These are phyloP conservation scores for Drosophila saltans DNA, from an alignment of 1,140 invertebrate genomes.

Conservation along the genomic window DNA sequence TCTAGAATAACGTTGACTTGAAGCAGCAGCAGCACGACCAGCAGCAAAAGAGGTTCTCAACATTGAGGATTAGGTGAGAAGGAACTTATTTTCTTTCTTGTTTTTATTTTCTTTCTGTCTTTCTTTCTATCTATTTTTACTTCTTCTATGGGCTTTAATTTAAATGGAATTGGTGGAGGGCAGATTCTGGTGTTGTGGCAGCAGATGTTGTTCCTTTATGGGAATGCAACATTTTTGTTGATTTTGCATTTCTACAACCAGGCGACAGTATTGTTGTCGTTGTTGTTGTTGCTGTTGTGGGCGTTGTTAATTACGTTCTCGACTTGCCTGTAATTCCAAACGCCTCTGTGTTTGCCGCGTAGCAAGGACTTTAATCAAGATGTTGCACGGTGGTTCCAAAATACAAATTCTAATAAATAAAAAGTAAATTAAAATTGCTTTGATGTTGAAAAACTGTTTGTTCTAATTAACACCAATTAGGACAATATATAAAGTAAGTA, in stretches of 20 bases:
- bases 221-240: slow-evolving; percentile 68
- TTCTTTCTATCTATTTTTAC: neutral
- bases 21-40: slow-evolving; percentile 30
- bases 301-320: slow-evolving; percentile 53
- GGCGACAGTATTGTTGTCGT: neutral
- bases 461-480: too few species aligned
- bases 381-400: slow-evolving; percentile 6
- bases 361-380: slow-evolving; percentile 35
- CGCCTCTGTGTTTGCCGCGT: slow-evolving; percentile 1
- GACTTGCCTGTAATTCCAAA: slow-evolving; percentile 14
- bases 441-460: too few species aligned
- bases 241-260: slow-evolving; percentile 32
- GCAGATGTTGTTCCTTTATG: slow-evolving; percentile 33
- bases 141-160: slow-evolving; percentile 47
- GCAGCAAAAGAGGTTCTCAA: slow-evolving; percentile 19
- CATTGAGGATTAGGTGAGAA: slow-evolving; percentile 28
- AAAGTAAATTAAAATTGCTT: neutral
- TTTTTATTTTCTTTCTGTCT: neutral
- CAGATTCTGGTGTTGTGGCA: slow-evolving; percentile 38
- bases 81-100: slow-evolving; percentile 16
- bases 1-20: slow-evolving; percentile 33
- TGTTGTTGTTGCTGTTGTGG: slow-evolving; percentile 1
- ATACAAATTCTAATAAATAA: neutral
- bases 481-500: too few species aligned
- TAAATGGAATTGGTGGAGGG: slow-evolving; percentile 35